These are phyloP conservation scores for Zoanthus sociatus DNA, from an alignment of 92 coral and sea anemone genomes.

Conservation along the genomic window DNA sequence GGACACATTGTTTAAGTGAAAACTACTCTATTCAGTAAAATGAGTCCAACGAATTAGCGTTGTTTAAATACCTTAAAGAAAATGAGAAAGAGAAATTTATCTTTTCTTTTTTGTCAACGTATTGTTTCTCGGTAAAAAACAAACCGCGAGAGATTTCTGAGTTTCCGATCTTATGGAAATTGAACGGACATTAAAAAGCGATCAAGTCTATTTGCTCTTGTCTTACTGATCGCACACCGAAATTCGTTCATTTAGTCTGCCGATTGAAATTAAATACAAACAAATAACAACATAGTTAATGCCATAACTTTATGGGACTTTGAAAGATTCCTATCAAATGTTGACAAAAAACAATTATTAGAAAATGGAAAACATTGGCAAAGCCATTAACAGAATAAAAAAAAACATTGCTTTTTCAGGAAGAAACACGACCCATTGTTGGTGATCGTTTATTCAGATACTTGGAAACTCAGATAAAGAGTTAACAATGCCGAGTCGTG, in stretches of 20 bases:
- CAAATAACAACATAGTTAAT: constrained; percentile 54
- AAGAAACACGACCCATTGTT: constrained; percentile 9
- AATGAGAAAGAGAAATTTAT: neutral
- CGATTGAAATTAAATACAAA: constrained; percentile 56
- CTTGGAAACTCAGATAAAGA: constrained; percentile 33
- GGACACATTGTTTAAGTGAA: constrained; percentile 38
- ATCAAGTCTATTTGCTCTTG: constrained; percentile 64
- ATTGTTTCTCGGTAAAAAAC: constrained; percentile 27
- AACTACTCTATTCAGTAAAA: neutral
- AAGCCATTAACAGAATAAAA: constrained; percentile 43
- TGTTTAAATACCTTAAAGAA: neutral
- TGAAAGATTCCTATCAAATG: constrained; percentile 50
- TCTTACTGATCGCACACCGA: constrained; percentile 45
- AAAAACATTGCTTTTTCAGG: neutral
- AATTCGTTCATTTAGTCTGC: constrained; percentile 48
- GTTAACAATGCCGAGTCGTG: constrained; percentile 2
- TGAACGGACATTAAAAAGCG: constrained; percentile 58
- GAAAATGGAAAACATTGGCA: constrained; percentile 40
- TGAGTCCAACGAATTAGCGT: neutral
- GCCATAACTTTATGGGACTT: constrained; percentile 53
- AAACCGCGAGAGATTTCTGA: constrained; percentile 39
- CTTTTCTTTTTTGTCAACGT: neutral
- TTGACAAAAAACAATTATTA: constrained; percentile 49
- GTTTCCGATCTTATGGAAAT: constrained; percentile 37
- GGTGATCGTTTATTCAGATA: constrained; percentile 7